Conservation (phyloP, 1,140 invertebrate genomes). For the Triops cancriformis region DNA sequence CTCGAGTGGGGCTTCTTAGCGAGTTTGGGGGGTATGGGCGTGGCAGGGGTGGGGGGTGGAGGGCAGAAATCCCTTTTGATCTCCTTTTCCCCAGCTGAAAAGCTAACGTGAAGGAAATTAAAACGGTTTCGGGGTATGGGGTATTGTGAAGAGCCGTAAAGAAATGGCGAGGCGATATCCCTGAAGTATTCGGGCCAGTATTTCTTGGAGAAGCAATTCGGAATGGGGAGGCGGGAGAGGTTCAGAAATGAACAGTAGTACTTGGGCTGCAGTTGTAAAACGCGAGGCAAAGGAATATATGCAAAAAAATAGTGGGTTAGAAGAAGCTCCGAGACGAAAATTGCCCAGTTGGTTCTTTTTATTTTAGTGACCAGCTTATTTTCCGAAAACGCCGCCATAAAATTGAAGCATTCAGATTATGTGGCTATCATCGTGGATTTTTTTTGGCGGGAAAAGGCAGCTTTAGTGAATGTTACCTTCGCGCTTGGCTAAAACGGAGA, state of each 20-base stretch:
- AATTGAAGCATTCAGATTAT: background rate
- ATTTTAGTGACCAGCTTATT: background rate
- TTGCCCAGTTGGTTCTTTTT: background rate
- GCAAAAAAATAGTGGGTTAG: background rate
- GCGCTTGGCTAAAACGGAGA: background rate
- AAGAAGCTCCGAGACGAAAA: background rate
- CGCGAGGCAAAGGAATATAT: background rate
- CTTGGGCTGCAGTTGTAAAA: background rate
- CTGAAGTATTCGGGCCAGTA: background rate
- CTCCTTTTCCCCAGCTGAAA: background rate
- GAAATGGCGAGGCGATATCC: background rate
- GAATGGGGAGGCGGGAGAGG: background rate
- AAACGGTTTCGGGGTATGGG: background rate
- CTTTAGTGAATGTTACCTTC: background rate
- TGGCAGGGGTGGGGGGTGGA: background rate
- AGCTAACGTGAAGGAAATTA: background rate
- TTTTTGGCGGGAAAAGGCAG: background rate
- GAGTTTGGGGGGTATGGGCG: too few relatives aligned
- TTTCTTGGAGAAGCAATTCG: background rate
- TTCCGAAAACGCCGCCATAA: background rate
- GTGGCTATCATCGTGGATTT: constrained; percentile 5
- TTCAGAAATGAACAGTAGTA: background rate
- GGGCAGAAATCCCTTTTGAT: background rate
- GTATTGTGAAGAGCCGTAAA: background rate
- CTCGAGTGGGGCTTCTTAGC: background rate